A percentile compares a stretch with the other conserved stretches of the same genome.
Conservation (phyloP, 2,113 vertebrate species). For the Phaethon lepturus region DNA sequence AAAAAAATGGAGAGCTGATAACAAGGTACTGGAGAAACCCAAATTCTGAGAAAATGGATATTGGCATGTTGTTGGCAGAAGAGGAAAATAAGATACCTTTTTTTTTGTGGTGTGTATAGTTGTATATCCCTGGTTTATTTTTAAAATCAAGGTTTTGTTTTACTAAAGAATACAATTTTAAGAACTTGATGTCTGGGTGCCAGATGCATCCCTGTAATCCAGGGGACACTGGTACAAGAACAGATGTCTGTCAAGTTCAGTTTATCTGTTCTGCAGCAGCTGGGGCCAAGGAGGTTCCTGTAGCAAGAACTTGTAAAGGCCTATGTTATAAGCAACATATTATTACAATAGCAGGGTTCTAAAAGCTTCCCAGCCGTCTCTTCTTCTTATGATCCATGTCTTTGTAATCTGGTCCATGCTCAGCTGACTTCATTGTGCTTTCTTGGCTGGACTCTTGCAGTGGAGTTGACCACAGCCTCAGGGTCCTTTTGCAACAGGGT, state of each 20-base stretch:
- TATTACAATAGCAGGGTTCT: background rate
- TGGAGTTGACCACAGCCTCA: background rate
- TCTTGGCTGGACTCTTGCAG: background rate
- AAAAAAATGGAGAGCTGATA: background rate
- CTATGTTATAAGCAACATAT: background rate
- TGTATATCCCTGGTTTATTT: background rate
- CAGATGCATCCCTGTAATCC: background rate
- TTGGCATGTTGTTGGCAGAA: background rate
- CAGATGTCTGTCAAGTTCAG: background rate
- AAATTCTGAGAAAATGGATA: background rate
- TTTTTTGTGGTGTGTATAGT: background rate
- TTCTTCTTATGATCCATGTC: background rate
- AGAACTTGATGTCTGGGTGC: background rate
- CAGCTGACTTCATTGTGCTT: background rate
- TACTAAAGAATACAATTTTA: background rate
- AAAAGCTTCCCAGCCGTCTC: background rate
- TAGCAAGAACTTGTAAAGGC: background rate
- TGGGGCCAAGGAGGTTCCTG: background rate
- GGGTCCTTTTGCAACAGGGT: background rate
- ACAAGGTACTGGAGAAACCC: background rate
- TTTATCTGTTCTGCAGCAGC: background rate
- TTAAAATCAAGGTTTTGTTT: background rate
- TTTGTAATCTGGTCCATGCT: background rate
- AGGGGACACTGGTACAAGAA: background rate
- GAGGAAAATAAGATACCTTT: accelerated